Base-by-base conservation (phyloP, 2,888 invertebrate genomes). In the Argynnis bischoffii region DNA sequence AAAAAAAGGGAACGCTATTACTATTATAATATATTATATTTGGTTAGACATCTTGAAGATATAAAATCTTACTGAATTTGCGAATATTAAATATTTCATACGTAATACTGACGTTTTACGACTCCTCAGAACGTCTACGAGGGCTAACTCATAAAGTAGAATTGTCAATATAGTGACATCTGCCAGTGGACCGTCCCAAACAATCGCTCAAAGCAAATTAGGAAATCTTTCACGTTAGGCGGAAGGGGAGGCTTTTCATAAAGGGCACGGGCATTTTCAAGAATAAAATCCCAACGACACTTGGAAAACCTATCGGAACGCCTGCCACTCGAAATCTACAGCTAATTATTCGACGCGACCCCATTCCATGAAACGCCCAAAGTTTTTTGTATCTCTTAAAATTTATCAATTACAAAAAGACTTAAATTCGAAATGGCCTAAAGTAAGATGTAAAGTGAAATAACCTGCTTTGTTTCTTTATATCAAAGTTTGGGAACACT, bases 161-260 rank as follows among this genome's bases (percentile, higher is more conserved):
- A 80, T 77, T 80, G 79, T 80, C 87, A 87, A 90, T 90, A 89
- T 86, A 87, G 81, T 83, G 78, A 86, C 91, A 90, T 88, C 91
- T 90, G 90, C 81, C 81, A 81, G 77, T 78, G 81, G 84, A 83
- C 87, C 84, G 83, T 85, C 85, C 83, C 84, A 76, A 79, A 81
- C 84, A 89, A 89, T 90, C 87, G 88, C 83, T 87, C 85, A 80
- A 84, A 82, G 82, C 84, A 82, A 85, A 91, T 91, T 88, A 89
- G 88, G 77, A 78, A 81, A 78, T 82, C 84, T 82, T 83, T 76
- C 47, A 69, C 78, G 82, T 82, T 79, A 78, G 78, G 81, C 77
- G 77, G 80, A 74, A 80, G 80, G 81, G 84, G 81, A 79, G 81
- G 82, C 82, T 84, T 83, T 26, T 84, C 83, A 86, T 88, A 86